Conservation (phyloP, 2,113 vertebrate species). For the Oncorhynchus clarkii region DNA sequence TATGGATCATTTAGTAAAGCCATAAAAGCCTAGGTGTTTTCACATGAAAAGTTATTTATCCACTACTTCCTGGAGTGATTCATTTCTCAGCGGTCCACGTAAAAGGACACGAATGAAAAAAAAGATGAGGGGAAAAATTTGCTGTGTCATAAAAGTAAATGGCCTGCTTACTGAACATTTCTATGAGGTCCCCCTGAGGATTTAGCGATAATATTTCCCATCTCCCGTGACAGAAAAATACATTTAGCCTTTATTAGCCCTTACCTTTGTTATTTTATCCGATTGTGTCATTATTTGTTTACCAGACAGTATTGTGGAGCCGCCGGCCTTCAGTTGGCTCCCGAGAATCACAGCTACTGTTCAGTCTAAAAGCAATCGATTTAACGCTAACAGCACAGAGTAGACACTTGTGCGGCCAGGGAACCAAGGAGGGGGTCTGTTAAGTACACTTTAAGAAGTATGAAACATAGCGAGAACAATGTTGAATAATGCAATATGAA, state of each 20-base stretch:
- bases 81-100: conserved; percentile 63
- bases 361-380: conserved; percentile 5
- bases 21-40: conserved; percentile 78
- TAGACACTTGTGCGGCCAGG: conserved; percentile 2
- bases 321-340: conserved; percentile 8
- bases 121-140: conserved; percentile 46
- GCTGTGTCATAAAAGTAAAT: conserved; percentile 72
- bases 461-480: background rate
- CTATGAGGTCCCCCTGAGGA: conserved; percentile 59
- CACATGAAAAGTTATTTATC: conserved; percentile 80
- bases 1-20: conserved; percentile 78
- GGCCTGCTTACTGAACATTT: conserved; percentile 50
- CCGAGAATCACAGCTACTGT: conserved; percentile 15
- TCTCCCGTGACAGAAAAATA: conserved; percentile 42
- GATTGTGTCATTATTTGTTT: conserved; percentile 43
- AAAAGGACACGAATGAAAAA: conserved; percentile 42
- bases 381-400: background rate
- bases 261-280: conserved; percentile 37
- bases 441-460: background rate
- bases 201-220: conserved; percentile 52
- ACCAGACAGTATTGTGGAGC: conserved; percentile 14
- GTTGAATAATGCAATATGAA: background rate
- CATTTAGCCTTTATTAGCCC: conserved; percentile 47
- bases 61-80: conserved; percentile 68
- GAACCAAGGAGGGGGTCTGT: background rate